Evolutionary conservation across 2,113 vertebrate genomes (phyloP).

Genomic region (Limanda limanda): DNA sequence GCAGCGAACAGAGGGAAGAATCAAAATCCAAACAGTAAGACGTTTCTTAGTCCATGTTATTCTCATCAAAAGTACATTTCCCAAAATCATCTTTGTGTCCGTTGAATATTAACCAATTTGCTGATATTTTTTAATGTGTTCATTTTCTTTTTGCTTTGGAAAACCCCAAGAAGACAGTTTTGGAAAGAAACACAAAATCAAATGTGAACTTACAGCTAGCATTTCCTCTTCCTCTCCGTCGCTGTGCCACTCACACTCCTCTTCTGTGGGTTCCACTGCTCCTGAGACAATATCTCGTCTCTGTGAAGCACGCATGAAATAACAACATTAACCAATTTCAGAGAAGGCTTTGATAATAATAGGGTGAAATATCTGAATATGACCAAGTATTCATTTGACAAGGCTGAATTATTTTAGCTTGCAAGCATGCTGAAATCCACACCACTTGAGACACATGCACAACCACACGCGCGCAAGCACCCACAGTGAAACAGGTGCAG

Average conservation of each 20-base stretch:
- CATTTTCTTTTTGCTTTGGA: background rate
- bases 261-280: conserved; percentile 91
- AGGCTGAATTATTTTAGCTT: conserved; percentile 13
- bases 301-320: conserved; percentile 72
- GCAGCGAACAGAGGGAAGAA: background rate
- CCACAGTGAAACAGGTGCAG: conserved; percentile 61
- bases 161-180: background rate
- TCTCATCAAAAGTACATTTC: no score
- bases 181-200: background rate
- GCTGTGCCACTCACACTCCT: conserved; percentile 95
- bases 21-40: conserved; percentile 9
- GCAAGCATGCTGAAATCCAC: conserved; percentile 8
- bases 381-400: background rate
- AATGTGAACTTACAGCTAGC: conserved; percentile 87
- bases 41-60: no score
- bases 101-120: no score
- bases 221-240: conserved; percentile 94
- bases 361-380: conserved; percentile 9
- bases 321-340: conserved; percentile 8
- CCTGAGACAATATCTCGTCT: conserved; percentile 92
- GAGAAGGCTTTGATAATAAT: background rate
- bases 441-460: background rate
- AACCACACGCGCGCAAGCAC: conserved; percentile 9
- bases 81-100: background rate
- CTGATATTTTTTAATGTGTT: no score